Evolutionary conservation across 2,888 invertebrate genomes (phyloP).

Genomic region (Chloromyia formosa): DNA sequence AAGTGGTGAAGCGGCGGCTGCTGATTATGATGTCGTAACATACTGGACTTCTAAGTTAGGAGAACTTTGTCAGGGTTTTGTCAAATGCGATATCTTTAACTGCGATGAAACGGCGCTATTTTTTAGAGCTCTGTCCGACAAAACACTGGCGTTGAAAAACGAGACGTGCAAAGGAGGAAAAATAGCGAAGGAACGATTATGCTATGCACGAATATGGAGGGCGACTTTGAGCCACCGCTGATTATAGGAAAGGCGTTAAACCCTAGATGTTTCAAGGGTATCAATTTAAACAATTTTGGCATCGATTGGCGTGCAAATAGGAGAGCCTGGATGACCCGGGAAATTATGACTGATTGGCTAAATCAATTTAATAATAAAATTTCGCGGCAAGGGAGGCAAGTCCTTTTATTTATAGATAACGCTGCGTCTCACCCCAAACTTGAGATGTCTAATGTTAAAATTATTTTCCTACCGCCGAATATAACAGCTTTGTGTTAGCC

Average conservation of each 20-base stretch:
- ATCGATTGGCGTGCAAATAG: background rate
- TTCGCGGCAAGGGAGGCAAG: constrained; percentile 40
- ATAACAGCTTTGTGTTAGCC: background rate
- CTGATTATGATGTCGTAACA: background rate
- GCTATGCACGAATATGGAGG: constrained; percentile 52
- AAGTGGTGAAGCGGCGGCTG: background rate
- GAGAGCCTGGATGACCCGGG: background rate
- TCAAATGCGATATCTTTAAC: constrained; percentile 43
- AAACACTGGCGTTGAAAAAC: constrained; percentile 53
- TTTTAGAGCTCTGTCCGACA: constrained; percentile 54
- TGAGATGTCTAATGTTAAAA: background rate
- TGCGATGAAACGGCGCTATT: constrained; percentile 55
- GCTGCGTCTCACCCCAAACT: constrained; percentile 2
- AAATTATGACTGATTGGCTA: background rate
- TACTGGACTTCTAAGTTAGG: background rate
- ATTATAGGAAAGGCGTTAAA: background rate
- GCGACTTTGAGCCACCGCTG: constrained; percentile 23
- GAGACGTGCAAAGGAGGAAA: constrained; percentile 55
- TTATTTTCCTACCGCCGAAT: background rate
- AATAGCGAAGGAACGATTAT: constrained; percentile 53
- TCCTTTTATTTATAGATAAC: constrained; percentile 47
- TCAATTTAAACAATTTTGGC: background rate
- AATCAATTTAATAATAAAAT: constrained; percentile 45
- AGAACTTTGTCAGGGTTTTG: background rate
- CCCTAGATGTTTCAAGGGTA: background rate